phyloP scores from a whole-genome alignment of 2,888 invertebrate species.

The Anoplius nigerrimus region DNA sequence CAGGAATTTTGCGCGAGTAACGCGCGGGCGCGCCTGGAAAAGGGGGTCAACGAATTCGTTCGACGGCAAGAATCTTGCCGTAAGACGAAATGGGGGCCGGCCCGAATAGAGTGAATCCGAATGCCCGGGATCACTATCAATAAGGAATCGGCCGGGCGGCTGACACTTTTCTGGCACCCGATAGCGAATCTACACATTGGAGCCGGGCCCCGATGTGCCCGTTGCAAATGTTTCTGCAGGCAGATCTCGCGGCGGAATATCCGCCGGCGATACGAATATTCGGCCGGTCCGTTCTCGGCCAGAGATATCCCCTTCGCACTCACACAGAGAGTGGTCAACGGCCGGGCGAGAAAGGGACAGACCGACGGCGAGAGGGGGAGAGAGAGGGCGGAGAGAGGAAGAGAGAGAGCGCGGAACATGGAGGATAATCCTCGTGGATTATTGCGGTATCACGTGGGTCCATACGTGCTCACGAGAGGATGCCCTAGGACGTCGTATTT shows the following conservation, averaged over 20 bases:
- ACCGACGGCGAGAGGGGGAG: constrained; percentile 48
- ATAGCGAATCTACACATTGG: constrained; percentile 4
- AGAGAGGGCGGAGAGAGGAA: constrained; percentile 69
- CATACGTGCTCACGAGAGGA: constrained; percentile 69
- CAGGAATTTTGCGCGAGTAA: too few relatives aligned
- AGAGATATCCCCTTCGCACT: constrained; percentile 54
- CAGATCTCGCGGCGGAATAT: constrained; percentile 49
- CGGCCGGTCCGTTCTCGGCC: constrained; percentile 59
- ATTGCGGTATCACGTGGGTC: constrained; percentile 75
- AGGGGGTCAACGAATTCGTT: too few relatives aligned
- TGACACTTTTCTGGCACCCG: constrained; percentile 2
- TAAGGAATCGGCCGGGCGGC: neutral
- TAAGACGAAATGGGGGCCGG: too few relatives aligned
- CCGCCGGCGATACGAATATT: constrained; percentile 69
- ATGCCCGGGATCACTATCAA: neutral
- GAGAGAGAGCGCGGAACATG: constrained; percentile 60
- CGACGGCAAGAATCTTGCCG: too few relatives aligned
- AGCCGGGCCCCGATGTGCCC: neutral
- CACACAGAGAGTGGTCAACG: constrained; percentile 19
- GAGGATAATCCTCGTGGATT: constrained; percentile 75
- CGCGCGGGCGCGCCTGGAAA: too few relatives aligned
- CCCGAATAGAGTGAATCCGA: too few relatives aligned
- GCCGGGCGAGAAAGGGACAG: constrained; percentile 30
- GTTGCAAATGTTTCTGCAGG: constrained; percentile 35
- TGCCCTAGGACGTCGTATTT: constrained; percentile 63